A percentile compares a stretch with the other conserved stretches of the same genome.
These are phyloP conservation scores for Sternotherus odoratus DNA, from an alignment of 2,797 vertebrate genomes.

Conservation along the genomic window DNA sequence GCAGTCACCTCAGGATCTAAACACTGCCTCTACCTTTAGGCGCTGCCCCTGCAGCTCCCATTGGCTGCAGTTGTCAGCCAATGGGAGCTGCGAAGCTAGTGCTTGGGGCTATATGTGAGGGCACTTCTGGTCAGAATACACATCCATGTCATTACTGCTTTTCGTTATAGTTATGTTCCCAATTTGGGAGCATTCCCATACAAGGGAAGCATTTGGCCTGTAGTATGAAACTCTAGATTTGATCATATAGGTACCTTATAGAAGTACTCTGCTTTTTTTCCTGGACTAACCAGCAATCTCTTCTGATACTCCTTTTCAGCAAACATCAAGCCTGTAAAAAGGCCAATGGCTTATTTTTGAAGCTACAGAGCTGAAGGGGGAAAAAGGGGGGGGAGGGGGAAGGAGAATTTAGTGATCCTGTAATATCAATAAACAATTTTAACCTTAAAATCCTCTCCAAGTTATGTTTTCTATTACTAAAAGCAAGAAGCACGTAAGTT, in stretches of 20 bases:
- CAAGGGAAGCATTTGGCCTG: background rate
- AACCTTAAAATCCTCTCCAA: background rate
- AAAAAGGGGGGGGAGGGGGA: background rate
- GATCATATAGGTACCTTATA: background rate
- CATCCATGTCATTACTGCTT: background rate
- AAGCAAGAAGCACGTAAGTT: background rate
- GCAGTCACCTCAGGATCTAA: too few relatives aligned
- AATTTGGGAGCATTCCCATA: background rate
- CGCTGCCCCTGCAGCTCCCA: too few relatives aligned
- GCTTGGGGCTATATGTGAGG: background rate
- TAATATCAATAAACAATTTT: background rate
- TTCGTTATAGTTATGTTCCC: background rate
- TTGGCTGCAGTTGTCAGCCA: too few relatives aligned
- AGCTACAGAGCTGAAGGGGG: background rate
- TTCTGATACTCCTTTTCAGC: background rate
- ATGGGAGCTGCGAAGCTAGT: too few relatives aligned
- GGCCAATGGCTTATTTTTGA: background rate
- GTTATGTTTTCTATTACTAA: background rate
- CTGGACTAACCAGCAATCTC: background rate
- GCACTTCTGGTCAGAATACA: background rate
- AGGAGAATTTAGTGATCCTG: background rate
- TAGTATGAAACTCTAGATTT: background rate
- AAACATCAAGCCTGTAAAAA: background rate
- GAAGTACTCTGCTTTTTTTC: background rate
- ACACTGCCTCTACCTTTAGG: too few relatives aligned